phyloP scores from a whole-genome alignment of 1,140 invertebrate species.

The Argopecten irradians region DNA sequence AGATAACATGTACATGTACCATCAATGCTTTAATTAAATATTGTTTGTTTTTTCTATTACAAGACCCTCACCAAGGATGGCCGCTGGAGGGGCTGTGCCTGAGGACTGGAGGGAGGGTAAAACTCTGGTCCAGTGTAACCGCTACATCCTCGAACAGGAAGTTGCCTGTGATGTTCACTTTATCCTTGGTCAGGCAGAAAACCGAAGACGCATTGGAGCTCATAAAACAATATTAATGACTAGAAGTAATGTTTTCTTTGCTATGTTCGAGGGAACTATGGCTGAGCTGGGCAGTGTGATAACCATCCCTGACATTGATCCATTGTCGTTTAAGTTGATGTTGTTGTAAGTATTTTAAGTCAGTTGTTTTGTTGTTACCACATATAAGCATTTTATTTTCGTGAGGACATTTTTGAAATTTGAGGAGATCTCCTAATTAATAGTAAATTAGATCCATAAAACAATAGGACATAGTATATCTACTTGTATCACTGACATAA shows the following conservation, averaged over 20 bases:
- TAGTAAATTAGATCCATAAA: too few species aligned
- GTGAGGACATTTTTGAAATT: too few species aligned
- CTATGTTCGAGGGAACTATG: conserved; percentile 49
- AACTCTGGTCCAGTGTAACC: conserved; percentile 52
- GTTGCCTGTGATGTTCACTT: conserved; percentile 57
- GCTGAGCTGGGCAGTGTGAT: conserved; percentile 39
- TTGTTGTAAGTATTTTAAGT: conserved; percentile 52
- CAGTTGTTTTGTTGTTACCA: too few species aligned
- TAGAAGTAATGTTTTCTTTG: conserved; percentile 53
- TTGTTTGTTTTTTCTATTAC: too few species aligned
- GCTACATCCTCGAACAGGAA: conserved; percentile 58
- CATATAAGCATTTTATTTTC: background rate
- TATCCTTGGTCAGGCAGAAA: conserved; percentile 42
- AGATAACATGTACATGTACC: too few species aligned
- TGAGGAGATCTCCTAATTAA: too few species aligned
- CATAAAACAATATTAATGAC: conserved; percentile 51
- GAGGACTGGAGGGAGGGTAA: conserved; percentile 43
- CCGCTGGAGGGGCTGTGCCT: background rate
- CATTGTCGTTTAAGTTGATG: conserved; percentile 36
- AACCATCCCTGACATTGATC: conserved; percentile 51
- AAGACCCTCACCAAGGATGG: too few species aligned
- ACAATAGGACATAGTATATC: too few species aligned
- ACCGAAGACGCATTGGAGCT: conserved; percentile 37
- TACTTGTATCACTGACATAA: too few species aligned
- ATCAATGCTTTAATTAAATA: too few species aligned